Evolutionary conservation across 2,888 invertebrate genomes (phyloP), one percentile per base, ranked within the genome.

Genomic region (Catonia carolina): DNA sequence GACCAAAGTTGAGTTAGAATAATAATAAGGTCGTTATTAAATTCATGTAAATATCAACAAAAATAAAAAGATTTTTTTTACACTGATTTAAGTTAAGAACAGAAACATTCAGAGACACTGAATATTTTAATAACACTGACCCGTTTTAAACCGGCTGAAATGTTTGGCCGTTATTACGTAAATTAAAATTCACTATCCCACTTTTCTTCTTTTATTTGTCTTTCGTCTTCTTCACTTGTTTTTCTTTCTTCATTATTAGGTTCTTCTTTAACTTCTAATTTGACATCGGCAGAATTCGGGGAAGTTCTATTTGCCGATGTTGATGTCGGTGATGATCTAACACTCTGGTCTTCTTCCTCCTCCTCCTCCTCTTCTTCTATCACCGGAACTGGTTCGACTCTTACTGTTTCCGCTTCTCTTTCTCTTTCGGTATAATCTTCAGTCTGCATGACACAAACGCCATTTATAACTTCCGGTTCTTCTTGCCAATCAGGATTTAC

Each of bases 401-500:
- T 79, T 55, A 87, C 82, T 3, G 87, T 87, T 69, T 86, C 83
- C 71, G 84, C 84, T 22, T 81, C 68, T 61, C 74, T 75, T 52
- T 74, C 67, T 58, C 74, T 55, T 41, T 66, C 65, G 41, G 55
- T 39, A 8, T 61, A 63, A 53, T 73, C 74, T 64, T 86, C 87
- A 58, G 87, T 84, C 65, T 89, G 83, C 88, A 92, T 89, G 5
- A 93, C 92, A 70, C 93, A 93, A 22, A 94, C 93, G 1, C 94
- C 94, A 70, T 94, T 94, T 68, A 93, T 92, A 22, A 91, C 89
- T 70, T 90, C 90, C 15, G 78, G 76, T 51, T 76, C 76, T 69
- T 87, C 88, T 69, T 88, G 88, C 89, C 89, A 89, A 67, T 91
- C 91, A 6, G 96, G 96, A 73, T 95, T 95, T 3, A 96, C 93